phyloP scores from a whole-genome alignment of 2,888 invertebrate species.

The Peribatodes rhomboidaria region DNA sequence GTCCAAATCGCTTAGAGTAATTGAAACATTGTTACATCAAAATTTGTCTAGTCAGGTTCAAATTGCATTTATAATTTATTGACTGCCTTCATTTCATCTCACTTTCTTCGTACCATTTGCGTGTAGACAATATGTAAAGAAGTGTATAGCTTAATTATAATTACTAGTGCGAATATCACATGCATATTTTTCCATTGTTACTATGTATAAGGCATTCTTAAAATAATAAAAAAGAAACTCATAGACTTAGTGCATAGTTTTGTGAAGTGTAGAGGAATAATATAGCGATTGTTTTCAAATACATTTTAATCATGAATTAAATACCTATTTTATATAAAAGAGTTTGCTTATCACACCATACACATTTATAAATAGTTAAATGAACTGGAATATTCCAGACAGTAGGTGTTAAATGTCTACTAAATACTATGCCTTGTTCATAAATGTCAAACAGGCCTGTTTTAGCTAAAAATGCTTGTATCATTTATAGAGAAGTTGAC shows the following conservation, averaged over 20 bases:
- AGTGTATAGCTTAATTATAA: slow-evolving; percentile 67
- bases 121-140: slow-evolving; percentile 63
- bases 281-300: slow-evolving; percentile 43
- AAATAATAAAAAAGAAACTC: slow-evolving; percentile 45
- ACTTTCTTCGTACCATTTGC: slow-evolving; percentile 71
- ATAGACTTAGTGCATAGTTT: slow-evolving; percentile 28
- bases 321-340: slow-evolving; percentile 43
- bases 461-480: background rate
- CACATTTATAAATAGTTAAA: slow-evolving; percentile 40
- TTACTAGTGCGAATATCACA: slow-evolving; percentile 63
- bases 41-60: slow-evolving; percentile 81
- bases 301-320: slow-evolving; percentile 46
- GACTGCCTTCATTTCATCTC: slow-evolving; percentile 28
- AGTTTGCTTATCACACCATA: slow-evolving; percentile 46
- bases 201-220: slow-evolving; percentile 47
- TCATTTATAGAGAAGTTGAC: background rate
- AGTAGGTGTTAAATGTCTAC: slow-evolving; percentile 18
- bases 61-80: slow-evolving; percentile 85
- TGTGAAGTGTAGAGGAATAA: slow-evolving; percentile 38
- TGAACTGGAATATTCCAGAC: slow-evolving; percentile 5
- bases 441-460: background rate
- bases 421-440: slow-evolving; percentile 10
- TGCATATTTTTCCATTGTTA: slow-evolving; percentile 81
- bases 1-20: slow-evolving; percentile 32
- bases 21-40: slow-evolving; percentile 55